Evolutionary conservation across 2,113 vertebrate species (phyloP), one percentile per base, ranked within the genome.

Genomic region (Cinclus mexicanus): DNA sequence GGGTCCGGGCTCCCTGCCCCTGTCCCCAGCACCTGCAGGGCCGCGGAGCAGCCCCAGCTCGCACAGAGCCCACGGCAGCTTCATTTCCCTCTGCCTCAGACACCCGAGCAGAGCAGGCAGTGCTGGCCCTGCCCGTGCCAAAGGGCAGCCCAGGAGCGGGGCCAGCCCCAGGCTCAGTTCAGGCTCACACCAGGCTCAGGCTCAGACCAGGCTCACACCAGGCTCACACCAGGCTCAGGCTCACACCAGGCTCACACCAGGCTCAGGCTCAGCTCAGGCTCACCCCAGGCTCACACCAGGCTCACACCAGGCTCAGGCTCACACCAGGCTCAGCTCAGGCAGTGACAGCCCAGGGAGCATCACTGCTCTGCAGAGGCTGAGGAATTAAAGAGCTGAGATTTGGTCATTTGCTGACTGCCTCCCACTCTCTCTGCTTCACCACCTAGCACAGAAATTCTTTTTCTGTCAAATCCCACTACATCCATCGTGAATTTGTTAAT

Each of bases 321-420:
- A 0, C 39, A 12, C 15, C 14, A 5, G 23, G 50, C 41, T 46
- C 17, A 3, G 57, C 35, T 4, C n/a, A 2, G 4, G 28, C 49
- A 37, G 35, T 50, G 23, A 50, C 24, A 49, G 23, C 47, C 47
- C 49, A 50, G 47, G 24, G 49, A 52, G 55, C 67, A 18, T 7
- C 61, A 3, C 5, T 9, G 74, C 59, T 46, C 28, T 2, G 49
- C 0, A 7, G 11, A 7, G 20, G 37, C 0, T 22, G 47, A 17
- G 4, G 56, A 61, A 39, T 46, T 10, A 24, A 31, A 52, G 85
- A 75, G 74, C 79, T 35, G 46, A 31, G 5, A 4, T 46, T 29
- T 19, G 75, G 79, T 55, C 67, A 37, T 31, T 74, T n/a, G 46
- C 17, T 28, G 6, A 7, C 8, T 21, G 87, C 77, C 59, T 83